Evolutionary conservation across 1,140 invertebrate genomes (phyloP).

Genomic region (Lepidostoma basale): DNA sequence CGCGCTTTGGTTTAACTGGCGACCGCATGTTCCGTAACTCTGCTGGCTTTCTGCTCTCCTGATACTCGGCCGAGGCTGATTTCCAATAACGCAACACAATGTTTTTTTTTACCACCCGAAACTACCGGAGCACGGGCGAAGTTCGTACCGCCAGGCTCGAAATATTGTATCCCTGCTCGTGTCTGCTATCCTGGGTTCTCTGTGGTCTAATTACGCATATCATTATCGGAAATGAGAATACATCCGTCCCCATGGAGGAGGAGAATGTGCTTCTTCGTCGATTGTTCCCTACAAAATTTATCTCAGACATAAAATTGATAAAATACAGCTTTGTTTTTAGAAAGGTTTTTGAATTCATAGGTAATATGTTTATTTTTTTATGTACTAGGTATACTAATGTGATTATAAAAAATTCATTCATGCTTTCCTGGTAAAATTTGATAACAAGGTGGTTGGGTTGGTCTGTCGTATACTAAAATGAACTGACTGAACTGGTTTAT

Average conservation of each 20-base stretch:
- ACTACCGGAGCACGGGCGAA: neutral
- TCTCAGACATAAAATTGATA: too few species aligned
- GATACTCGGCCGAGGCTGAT: conserved; percentile 51
- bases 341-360: too few species aligned
- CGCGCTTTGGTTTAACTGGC: conserved; percentile 28
- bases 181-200: conserved; percentile 57
- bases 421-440: too few species aligned
- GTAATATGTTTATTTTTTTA: too few species aligned
- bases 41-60: conserved; percentile 49
- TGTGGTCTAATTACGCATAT: conserved; percentile 63
- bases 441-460: too few species aligned
- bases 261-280: too few species aligned
- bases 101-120: conserved; percentile 27
- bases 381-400: too few species aligned
- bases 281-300: too few species aligned
- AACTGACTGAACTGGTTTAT: too few species aligned
- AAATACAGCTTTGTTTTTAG: too few species aligned
- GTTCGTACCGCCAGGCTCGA: conserved; percentile 24
- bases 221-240: conserved; percentile 50
- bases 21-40: conserved; percentile 45
- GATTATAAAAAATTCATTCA: too few species aligned
- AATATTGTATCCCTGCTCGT: conserved; percentile 8
- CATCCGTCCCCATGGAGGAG: conserved; percentile 3
- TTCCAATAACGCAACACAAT: conserved; percentile 56
- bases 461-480: too few species aligned